A percentile compares a stretch with the other conserved stretches of the same genome.
Conservation (phyloP, 2,797 vertebrate genomes). For the Telmatherina bonti region DNA sequence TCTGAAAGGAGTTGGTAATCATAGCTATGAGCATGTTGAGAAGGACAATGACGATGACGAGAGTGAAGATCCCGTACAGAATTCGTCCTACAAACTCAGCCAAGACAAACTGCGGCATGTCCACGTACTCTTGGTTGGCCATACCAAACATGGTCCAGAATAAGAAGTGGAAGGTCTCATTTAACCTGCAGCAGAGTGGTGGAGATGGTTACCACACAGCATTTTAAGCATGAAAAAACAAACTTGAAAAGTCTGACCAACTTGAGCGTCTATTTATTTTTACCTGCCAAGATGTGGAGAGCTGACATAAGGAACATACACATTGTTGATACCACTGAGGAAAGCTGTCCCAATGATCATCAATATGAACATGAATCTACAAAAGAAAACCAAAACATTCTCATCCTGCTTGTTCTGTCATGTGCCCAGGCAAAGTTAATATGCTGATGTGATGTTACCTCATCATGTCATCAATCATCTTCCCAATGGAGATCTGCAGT, state of each 20-base stretch:
- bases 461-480: constrained; percentile 96
- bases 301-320: constrained; percentile 90
- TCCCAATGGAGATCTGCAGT: constrained; percentile 93
- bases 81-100: constrained; percentile 88
- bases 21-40: constrained; percentile 96
- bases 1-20: constrained; percentile 96
- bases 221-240: not conserved
- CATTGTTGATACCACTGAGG: constrained; percentile 93
- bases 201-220: not conserved
- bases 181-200: constrained; percentile 81
- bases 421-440: not conserved
- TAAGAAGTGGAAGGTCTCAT: constrained; percentile 91
- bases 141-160: constrained; percentile 96
- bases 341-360: constrained; percentile 95
- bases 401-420: not conserved
- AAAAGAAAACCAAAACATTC: not conserved
- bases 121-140: constrained; percentile 88
- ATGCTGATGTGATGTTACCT: constrained; percentile 70
- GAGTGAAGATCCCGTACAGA: constrained; percentile 91
- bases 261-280: constrained; percentile 5
- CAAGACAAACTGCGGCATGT: constrained; percentile 87
- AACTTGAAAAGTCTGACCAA: not conserved
- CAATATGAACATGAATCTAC: constrained; percentile 93
- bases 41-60: constrained; percentile 92
- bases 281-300: constrained; percentile 89